Evolutionary conservation across 2,797 vertebrate species (phyloP).

Genomic region (Bufotes viridis): DNA sequence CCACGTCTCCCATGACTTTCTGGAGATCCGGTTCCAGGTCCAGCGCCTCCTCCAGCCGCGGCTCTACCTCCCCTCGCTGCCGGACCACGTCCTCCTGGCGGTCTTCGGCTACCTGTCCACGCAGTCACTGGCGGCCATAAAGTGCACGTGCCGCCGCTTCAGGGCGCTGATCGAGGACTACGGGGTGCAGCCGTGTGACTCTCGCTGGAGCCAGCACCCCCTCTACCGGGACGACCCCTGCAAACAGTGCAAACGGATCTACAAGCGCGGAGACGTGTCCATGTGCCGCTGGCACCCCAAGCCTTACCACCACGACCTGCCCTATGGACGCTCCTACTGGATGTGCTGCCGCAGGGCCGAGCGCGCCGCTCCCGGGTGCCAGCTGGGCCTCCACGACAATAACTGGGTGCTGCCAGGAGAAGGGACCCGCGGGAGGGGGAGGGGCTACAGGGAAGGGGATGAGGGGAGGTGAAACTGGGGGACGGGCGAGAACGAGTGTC

Average conservation of each 20-base stretch:
- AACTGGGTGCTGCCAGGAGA: slow-evolving; percentile 90
- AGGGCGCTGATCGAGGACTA: slow-evolving; percentile 91
- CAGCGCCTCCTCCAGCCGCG: slow-evolving; percentile 92
- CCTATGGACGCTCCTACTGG: slow-evolving; percentile 98
- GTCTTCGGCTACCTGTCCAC: slow-evolving; percentile 94
- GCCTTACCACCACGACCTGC: slow-evolving; percentile 98
- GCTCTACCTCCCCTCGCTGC: slow-evolving; percentile 93
- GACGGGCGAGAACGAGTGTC: slow-evolving; percentile 17
- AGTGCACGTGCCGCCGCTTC: slow-evolving; percentile 94
- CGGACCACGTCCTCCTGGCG: slow-evolving; percentile 93
- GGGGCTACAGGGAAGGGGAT: slow-evolving; percentile 77
- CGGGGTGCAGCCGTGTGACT: slow-evolving; percentile 88
- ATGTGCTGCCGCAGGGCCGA: slow-evolving; percentile 95
- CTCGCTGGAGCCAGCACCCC: slow-evolving; percentile 92
- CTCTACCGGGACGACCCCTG: slow-evolving; percentile 95
- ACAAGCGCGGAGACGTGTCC: slow-evolving; percentile 91
- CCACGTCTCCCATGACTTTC: slow-evolving; percentile 93
- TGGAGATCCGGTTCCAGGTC: slow-evolving; percentile 97
- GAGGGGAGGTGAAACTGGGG: slow-evolving; percentile 70
- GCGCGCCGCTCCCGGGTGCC: slow-evolving; percentile 89
- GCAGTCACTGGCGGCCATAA: slow-evolving; percentile 88
- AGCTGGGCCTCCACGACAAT: slow-evolving; percentile 93
- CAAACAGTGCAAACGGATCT: slow-evolving; percentile 94
- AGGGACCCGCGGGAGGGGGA: slow-evolving; percentile 76
- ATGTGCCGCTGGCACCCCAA: slow-evolving; percentile 98